Base-by-base conservation (phyloP, 2,888 invertebrate genomes). In the Patella caerulea region DNA sequence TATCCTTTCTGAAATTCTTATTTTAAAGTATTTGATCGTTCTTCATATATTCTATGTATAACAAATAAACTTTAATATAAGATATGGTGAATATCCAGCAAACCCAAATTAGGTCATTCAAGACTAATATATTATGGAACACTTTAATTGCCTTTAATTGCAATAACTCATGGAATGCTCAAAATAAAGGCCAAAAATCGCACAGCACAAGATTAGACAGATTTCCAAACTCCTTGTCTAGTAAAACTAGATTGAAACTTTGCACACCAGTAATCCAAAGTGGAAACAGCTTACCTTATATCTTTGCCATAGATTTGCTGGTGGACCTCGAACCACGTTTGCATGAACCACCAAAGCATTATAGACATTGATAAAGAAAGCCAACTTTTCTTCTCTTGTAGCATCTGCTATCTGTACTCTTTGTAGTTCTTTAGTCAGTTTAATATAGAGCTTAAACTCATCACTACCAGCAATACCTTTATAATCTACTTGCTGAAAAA, bases 291-390 rank as follows among this genome's bases (percentile, higher is more conserved):
- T 56, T 73, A 91, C 92, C 89, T 92, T 92, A 81, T 92, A 91
- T 75, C 92, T 85, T 77, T 92, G 92, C 92, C 92, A 92, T 24
- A 92, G 84, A 79, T 90, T 91, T 19, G 86, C 84, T 2, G 92
- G 92, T 11, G 91, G 89, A 14, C 93, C 93, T 55, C 83, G 81
- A 17, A 84, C 87, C 14, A 92, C 88, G 77, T 90, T 92, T 74
- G 92, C 92, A 88, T 93, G 93, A 75, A 93, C 90, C 17, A 93
- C 91, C 77, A 92, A 88, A 29, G 93, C 92, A 86, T 93, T 93
- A 86, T 93, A 93, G 69, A 93, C 86, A 83, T 93, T 93, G 83
- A 92, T 89, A 85, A 93, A 93, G 85, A 93, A 92, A 29, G 93
- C 92, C 34, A 93, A 81, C 77, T 91, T 90, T 83, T 92, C 92